Evolutionary conservation across 2,797 vertebrate species (phyloP), one percentile per base, ranked within the genome.

Genomic region (Mus minutoides): DNA sequence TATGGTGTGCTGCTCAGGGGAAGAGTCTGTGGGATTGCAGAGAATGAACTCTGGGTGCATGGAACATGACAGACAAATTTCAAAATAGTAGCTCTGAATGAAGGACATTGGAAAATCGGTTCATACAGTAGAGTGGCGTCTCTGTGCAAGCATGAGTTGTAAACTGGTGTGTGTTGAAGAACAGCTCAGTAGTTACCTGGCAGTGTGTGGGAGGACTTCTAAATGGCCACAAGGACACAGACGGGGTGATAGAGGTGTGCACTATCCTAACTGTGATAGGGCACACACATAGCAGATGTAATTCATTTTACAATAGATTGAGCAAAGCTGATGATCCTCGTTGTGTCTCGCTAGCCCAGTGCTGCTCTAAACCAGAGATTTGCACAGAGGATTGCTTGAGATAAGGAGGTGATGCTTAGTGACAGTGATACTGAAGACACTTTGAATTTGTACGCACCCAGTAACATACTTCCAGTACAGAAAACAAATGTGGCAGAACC

Each of bases 301-400:
- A 1, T 37, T 71, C 4, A 21, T 77, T 58, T 4, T 21, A 52
- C 62, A 73, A 54, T 40, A 40, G 11, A 29, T 46, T 6, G 22
- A 12, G 17, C 60, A 31, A 58, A 79, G 8, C n/a, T n/a, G 21
- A 12, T n/a, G 12, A 8, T 60, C 11, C 2, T 64, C 71, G 1
- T 5, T 4, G 26, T 29, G 4, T 3, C 4, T 40, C 21, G 46
- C 34, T 46, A 5, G 34, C 12, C 29, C 6, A 24, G 8, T 0
- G 16, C 13, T n/a, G 26, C 29, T 4, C n/a, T 7, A 29, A 49
- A 6, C 54, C 26, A 31, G 34, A 71, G 58, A 22, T 54, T 40
- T 54, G 2, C 13, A 11, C 19, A 34, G 22, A 77, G 43, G 22
- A 34, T 49, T 49, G 73, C 62, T 40, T 64, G 46, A 79, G 16